These are phyloP conservation scores for Microtus pennsylvanicus DNA, from an alignment of 2,113 vertebrate species.

Conservation along the genomic window DNA sequence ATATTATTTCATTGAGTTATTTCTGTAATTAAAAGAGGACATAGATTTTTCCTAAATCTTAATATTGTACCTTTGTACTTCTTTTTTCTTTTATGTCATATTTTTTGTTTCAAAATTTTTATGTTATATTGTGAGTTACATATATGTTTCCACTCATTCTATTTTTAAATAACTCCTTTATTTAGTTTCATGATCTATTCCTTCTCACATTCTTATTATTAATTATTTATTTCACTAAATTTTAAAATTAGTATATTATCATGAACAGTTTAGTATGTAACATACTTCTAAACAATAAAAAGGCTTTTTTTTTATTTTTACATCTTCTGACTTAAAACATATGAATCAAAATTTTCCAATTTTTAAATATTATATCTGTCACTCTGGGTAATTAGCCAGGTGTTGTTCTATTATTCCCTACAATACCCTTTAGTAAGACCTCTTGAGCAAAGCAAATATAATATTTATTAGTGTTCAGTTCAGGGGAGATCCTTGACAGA, in stretches of 20 bases:
- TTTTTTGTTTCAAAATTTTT: neutral
- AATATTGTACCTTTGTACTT: neutral
- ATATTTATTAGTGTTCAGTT: neutral
- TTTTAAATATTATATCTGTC: rapidly evolving
- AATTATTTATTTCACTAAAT: neutral
- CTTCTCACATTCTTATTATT: neutral
- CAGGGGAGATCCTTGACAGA: neutral
- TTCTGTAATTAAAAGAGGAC: neutral
- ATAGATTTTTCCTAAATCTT: neutral
- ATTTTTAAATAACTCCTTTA: no score
- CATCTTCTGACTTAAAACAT: neutral
- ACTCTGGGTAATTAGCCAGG: neutral
- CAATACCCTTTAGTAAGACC: neutral
- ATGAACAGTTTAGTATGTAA: no score
- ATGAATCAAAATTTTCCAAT: neutral
- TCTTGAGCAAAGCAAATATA: neutral
- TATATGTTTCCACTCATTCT: neutral
- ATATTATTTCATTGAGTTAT: neutral
- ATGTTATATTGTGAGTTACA: neutral
- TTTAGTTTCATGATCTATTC: neutral
- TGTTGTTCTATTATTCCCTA: neutral
- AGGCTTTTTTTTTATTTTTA: neutral
- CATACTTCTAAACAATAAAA: neutral
- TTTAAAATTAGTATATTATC: neutral
- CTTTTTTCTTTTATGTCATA: neutral